Evolutionary conservation across 2,888 invertebrate species (phyloP).

Genomic region (Suillia variegata): DNA sequence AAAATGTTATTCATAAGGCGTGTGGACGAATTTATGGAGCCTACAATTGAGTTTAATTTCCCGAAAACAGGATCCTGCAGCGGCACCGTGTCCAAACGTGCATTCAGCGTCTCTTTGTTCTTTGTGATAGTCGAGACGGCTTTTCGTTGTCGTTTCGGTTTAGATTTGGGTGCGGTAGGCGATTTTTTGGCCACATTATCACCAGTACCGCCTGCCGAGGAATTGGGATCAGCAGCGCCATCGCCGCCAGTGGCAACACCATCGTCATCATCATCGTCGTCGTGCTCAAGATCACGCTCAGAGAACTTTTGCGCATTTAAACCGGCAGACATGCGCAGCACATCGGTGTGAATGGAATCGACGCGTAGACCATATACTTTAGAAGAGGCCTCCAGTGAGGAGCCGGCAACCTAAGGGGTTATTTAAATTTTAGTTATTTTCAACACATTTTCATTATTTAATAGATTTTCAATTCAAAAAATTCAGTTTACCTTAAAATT

Average conservation of each 20-base stretch:
- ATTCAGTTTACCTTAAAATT: constrained; percentile 68
- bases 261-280: constrained; percentile 38
- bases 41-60: constrained; percentile 66
- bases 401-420: constrained; percentile 75
- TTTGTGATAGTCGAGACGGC: constrained; percentile 57
- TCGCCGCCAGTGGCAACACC: constrained; percentile 34
- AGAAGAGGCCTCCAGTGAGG: constrained; percentile 85
- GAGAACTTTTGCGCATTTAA: constrained; percentile 54
- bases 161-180: constrained; percentile 32
- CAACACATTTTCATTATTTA: background rate
- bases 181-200: constrained; percentile 20
- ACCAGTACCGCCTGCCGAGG: constrained; percentile 15
- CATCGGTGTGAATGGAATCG: constrained; percentile 81
- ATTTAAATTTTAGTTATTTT: background rate
- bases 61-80: constrained; percentile 68
- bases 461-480: background rate
- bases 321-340: constrained; percentile 77
- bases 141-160: constrained; percentile 45
- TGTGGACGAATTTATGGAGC: constrained; percentile 69
- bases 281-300: constrained; percentile 37
- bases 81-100: constrained; percentile 58
- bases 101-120: constrained; percentile 58
- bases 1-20: constrained; percentile 67
- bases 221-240: constrained; percentile 26
- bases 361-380: constrained; percentile 88